Percentiles rank a stretch among this genome's conserved stretches.
Conservation (phyloP, 2,113 vertebrate genomes). For the Trichechus manatus region DNA sequence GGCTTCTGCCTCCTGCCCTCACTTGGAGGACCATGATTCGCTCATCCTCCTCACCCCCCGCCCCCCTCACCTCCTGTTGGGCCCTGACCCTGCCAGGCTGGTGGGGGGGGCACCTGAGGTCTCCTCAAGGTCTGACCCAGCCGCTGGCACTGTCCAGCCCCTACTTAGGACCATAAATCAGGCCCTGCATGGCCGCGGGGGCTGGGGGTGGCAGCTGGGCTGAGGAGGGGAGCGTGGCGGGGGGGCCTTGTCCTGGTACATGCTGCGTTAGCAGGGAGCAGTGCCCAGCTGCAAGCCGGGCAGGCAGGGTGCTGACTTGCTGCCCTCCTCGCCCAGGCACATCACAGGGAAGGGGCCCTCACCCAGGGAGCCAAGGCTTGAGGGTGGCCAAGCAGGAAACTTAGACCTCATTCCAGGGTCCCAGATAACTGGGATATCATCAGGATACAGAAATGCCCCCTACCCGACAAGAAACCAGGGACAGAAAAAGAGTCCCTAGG, state of each 20-base stretch:
- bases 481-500: neutral
- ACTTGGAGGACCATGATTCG: neutral
- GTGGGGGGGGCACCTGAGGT: constrained; percentile 27
- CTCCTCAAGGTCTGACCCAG: constrained; percentile 71
- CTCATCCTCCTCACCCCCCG: neutral
- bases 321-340: neutral
- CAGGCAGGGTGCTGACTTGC: neutral
- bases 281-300: constrained; percentile 65
- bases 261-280: constrained; percentile 78
- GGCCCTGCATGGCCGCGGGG: neutral
- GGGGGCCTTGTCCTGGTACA: neutral
- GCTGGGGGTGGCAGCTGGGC: constrained; percentile 66
- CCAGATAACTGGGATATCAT: neutral
- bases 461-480: neutral
- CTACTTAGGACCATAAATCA: constrained; percentile 73
- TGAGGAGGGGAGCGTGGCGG: neutral
- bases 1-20: neutral
- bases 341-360: neutral
- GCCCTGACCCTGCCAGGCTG: constrained; percentile 13
- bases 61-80: neutral
- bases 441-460: neutral
- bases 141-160: constrained; percentile 32
- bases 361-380: neutral
- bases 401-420: neutral
- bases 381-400: neutral